Conservation (phyloP, 2,113 vertebrate species). For the Acanthisitta chloris region DNA sequence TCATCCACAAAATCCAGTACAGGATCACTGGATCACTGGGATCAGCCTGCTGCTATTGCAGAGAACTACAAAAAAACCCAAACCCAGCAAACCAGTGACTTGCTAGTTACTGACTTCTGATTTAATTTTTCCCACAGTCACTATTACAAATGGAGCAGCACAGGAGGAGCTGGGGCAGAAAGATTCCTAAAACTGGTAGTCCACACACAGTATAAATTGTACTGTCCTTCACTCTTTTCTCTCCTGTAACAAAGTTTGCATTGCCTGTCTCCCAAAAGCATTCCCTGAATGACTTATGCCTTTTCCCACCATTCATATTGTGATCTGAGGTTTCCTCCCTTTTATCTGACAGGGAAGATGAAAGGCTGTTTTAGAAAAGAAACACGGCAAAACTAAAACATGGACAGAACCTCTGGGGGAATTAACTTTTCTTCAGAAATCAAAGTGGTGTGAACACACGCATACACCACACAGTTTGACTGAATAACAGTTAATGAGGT, state of each 20-base stretch:
- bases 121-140: background rate
- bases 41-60: background rate
- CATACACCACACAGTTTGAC: background rate
- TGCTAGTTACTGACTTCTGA: background rate
- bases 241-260: background rate
- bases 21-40: background rate
- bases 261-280: background rate
- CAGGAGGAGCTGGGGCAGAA: background rate
- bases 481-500: background rate
- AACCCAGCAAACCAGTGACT: background rate
- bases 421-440: background rate
- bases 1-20: background rate
- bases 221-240: background rate
- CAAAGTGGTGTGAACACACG: background rate
- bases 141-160: background rate
- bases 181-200: background rate
- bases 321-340: constrained; percentile 2
- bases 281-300: background rate
- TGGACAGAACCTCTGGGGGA: background rate
- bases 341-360: background rate
- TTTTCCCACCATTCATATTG: background rate
- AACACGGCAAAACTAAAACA: background rate
- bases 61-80: background rate
- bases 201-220: background rate
- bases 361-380: background rate